A percentile compares a stretch with the other conserved stretches of the same genome.
These are phyloP conservation scores for Euwallacea fornicatus DNA, from an alignment of 1,140 invertebrate species.

Conservation along the genomic window DNA sequence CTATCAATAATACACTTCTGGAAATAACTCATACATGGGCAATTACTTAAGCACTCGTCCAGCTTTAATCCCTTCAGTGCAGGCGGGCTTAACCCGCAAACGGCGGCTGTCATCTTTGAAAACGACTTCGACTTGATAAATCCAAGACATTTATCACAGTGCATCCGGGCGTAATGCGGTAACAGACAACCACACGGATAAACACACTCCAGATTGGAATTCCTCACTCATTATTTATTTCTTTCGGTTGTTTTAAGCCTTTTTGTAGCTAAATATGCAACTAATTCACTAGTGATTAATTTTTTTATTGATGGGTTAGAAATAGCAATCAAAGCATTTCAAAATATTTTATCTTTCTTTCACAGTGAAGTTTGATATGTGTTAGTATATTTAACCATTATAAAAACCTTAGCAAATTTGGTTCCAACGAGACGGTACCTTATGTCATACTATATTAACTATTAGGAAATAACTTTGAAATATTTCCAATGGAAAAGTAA, in stretches of 20 bases:
- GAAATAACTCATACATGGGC: conserved; percentile 34
- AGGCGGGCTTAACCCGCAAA: conserved; percentile 31
- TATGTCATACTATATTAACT: too few species aligned
- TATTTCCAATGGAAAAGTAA: too few species aligned
- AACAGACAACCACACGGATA: conserved; percentile 25
- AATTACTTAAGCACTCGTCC: conserved; percentile 34
- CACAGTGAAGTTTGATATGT: too few species aligned
- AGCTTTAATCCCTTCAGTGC: conserved; percentile 32
- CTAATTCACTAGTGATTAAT: too few species aligned
- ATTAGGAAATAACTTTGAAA: too few species aligned
- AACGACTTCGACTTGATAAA: conserved; percentile 27
- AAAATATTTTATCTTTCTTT: too few species aligned
- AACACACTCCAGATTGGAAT: conserved; percentile 29
- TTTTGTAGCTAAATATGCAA: too few species aligned
- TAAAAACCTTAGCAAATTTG: too few species aligned
- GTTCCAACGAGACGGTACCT: too few species aligned
- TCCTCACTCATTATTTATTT: conserved; percentile 16
- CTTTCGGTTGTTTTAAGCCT: not conserved
- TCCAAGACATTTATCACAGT: conserved; percentile 32
- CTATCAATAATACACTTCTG: conserved; percentile 29
- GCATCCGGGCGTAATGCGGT: conserved; percentile 33
- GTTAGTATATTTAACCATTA: too few species aligned
- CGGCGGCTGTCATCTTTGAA: conserved; percentile 33
- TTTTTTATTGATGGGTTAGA: too few species aligned
- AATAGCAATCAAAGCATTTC: too few species aligned